Evolutionary conservation across 1,140 invertebrate genomes (phyloP).

Genomic region (Colletes latitarsis): DNA sequence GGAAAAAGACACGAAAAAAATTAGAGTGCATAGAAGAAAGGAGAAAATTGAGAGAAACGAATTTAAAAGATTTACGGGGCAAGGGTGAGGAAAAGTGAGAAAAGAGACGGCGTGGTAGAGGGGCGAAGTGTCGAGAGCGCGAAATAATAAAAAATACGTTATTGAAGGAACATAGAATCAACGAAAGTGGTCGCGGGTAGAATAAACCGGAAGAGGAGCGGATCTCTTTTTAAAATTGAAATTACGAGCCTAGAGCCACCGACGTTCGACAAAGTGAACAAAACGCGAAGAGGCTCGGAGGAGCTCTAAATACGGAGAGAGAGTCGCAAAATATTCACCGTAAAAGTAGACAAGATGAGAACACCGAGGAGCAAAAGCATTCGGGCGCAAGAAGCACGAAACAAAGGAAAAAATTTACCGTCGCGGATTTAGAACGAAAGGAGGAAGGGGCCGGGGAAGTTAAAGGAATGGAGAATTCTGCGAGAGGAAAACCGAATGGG

Average conservation of each 20-base stretch:
- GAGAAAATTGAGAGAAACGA: conserved; percentile 9
- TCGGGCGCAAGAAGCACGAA: background rate
- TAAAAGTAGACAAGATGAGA: no score
- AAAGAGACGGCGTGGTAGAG: background rate
- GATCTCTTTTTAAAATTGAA: background rate
- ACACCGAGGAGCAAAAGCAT: no score
- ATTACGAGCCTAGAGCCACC: background rate
- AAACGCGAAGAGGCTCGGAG: background rate
- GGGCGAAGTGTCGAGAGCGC: background rate
- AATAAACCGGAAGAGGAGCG: background rate
- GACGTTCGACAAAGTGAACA: background rate
- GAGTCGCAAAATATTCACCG: no score
- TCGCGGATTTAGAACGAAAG: background rate
- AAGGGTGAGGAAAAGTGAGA: no score
- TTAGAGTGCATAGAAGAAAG: background rate
- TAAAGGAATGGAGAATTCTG: background rate
- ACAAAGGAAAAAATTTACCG: background rate
- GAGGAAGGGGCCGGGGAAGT: background rate
- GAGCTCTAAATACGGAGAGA: no score
- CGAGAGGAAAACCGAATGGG: background rate
- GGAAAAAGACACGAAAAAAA: background rate
- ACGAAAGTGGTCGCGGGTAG: background rate
- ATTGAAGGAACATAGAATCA: background rate
- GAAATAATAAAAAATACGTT: background rate
- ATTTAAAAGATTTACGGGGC: background rate